Conservation (phyloP, 1,140 invertebrate species). For the Homalodisca vitripennis region DNA sequence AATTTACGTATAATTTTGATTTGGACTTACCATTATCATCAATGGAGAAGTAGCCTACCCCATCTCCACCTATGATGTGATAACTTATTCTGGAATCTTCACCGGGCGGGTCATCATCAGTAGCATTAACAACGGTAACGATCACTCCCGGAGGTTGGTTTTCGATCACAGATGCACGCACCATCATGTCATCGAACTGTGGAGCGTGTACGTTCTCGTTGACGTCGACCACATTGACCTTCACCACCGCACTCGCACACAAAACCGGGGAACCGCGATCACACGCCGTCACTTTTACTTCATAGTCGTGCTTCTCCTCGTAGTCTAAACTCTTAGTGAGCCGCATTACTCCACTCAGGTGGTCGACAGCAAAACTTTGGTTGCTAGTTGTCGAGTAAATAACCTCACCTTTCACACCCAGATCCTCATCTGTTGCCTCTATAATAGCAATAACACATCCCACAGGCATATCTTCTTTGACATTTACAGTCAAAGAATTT, state of each 20-base stretch:
- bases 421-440: conserved; percentile 82
- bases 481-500: conserved; percentile 72
- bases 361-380: conserved; percentile 78
- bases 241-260: conserved; percentile 77
- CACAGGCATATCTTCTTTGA: conserved; percentile 85
- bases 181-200: conserved; percentile 76
- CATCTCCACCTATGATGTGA: conserved; percentile 83
- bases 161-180: conserved; percentile 68
- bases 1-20: no score
- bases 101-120: conserved; percentile 73
- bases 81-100: conserved; percentile 79
- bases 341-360: conserved; percentile 71
- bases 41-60: conserved; percentile 86
- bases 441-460: conserved; percentile 82
- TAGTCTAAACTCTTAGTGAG: conserved; percentile 75
- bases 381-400: conserved; percentile 72
- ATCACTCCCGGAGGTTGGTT: conserved; percentile 58
- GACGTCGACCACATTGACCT: conserved; percentile 76
- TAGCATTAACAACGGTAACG: conserved; percentile 34
- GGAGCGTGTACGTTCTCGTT: conserved; percentile 81
- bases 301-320: conserved; percentile 83
- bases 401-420: conserved; percentile 75
- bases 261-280: conserved; percentile 74
- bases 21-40: conserved; percentile 80
- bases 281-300: conserved; percentile 73